Evolutionary conservation across 2,888 invertebrate genomes (phyloP).

Genomic region (Phyto melanocephala): DNA sequence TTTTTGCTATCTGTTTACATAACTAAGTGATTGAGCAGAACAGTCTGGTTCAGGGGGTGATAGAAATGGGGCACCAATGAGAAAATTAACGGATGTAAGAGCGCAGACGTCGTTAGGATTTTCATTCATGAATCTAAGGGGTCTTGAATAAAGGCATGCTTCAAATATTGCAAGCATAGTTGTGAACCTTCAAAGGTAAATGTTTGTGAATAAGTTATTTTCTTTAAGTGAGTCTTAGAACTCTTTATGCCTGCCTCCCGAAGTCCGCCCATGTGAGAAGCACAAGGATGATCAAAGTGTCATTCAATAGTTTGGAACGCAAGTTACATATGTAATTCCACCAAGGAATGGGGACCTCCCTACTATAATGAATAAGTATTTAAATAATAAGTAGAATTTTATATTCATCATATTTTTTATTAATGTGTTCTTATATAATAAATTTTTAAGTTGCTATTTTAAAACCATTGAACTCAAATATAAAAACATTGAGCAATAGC

Average conservation of each 20-base stretch:
- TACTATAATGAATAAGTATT: no score
- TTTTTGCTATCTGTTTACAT: slow-evolving; percentile 27
- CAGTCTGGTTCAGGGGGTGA: neutral
- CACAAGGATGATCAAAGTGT: slow-evolving; percentile 14
- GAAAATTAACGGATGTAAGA: neutral
- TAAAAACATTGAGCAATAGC: no score
- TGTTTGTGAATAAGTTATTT: neutral
- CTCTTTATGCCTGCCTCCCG: slow-evolving; percentile 18
- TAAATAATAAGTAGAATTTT: no score
- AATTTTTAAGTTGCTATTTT: no score
- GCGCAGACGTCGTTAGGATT: neutral
- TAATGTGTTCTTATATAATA: no score
- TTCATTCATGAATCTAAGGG: neutral
- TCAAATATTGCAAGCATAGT: neutral
- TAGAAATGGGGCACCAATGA: neutral
- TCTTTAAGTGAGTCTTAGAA: slow-evolving; percentile 5
- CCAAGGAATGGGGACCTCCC: no score
- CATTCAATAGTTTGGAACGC: neutral
- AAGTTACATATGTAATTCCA: no score
- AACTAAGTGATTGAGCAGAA: slow-evolving; percentile 16
- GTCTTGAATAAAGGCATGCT: neutral
- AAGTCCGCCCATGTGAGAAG: slow-evolving; percentile 1
- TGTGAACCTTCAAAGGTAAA: neutral
- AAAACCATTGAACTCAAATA: no score
- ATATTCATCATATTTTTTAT: no score